Percentiles rank a stretch among this genome's conserved stretches.
phyloP scores from a whole-genome alignment of 2,888 invertebrate genomes.

The Sussaba pulchella region DNA sequence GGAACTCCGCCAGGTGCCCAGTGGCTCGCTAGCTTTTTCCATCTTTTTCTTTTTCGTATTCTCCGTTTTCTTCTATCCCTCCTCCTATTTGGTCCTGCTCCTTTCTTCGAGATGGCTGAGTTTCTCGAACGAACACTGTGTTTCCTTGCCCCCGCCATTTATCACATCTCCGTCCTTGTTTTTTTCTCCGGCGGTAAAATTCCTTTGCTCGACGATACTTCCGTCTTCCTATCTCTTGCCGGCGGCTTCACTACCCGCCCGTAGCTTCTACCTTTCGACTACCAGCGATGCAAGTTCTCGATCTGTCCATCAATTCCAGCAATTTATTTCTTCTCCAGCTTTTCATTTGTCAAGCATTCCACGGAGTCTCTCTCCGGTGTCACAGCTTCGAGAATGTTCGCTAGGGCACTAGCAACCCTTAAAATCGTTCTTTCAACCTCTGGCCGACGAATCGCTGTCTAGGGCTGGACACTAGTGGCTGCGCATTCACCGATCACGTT shows the following conservation, averaged over 20 bases:
- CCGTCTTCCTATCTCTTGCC: conserved; percentile 4
- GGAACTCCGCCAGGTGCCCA: conserved; percentile 64
- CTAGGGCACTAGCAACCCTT: conserved; percentile 37
- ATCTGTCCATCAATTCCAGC: conserved; percentile 30
- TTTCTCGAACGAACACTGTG: conserved; percentile 47
- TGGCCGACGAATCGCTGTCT: not conserved
- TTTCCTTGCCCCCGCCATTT: conserved; percentile 36
- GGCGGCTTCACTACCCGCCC: not conserved
- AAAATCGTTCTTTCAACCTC: conserved; percentile 44
- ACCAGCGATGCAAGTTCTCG: conserved; percentile 46
- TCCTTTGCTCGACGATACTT: not conserved
- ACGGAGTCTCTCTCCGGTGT: not conserved
- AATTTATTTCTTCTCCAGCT: not conserved
- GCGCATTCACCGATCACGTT: conserved; percentile 72
- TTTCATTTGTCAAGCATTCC: conserved; percentile 24
- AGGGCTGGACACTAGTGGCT: conserved; percentile 7
- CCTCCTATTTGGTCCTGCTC: conserved; percentile 19
- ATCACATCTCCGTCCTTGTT: conserved; percentile 42
- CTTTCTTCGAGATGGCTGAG: conserved; percentile 44
- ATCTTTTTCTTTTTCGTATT: conserved; percentile 32
- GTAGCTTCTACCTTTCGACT: conserved; percentile 22
- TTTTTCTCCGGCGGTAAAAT: conserved; percentile 27
- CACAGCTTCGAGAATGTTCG: conserved; percentile 21
- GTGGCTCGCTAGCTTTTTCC: conserved; percentile 28
- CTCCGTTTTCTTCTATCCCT: conserved; percentile 1